Evolutionary conservation across 2,797 vertebrate genomes (phyloP).

Genomic region (Pangasius krempfi): DNA sequence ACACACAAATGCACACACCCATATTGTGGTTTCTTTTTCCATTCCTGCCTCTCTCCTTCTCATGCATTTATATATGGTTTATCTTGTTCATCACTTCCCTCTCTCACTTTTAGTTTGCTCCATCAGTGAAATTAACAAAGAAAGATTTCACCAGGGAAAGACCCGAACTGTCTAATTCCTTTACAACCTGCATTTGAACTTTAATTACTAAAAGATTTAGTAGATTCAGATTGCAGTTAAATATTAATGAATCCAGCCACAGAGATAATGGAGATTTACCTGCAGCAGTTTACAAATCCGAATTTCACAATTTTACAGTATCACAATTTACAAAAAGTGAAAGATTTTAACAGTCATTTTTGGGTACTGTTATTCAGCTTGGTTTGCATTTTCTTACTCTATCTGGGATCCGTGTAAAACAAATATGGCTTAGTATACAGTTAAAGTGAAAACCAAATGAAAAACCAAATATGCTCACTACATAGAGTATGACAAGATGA

Average conservation of each 20-base stretch:
- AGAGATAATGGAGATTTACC: neutral
- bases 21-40: constrained; percentile 7
- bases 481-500: no score
- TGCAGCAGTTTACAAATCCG: neutral
- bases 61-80: neutral
- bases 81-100: neutral
- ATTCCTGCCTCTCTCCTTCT: neutral
- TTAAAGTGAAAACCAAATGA: neutral
- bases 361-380: neutral
- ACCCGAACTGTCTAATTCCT: neutral
- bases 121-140: neutral
- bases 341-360: neutral
- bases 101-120: neutral
- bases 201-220: neutral
- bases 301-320: no score
- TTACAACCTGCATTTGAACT: neutral
- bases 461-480: neutral
- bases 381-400: neutral
- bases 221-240: no score
- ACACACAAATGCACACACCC: neutral
- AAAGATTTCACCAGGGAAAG: neutral
- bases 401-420: no score
- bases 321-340: neutral
- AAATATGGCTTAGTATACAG: neutral
- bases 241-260: neutral